Evolutionary conservation across 2,888 invertebrate genomes (phyloP).

Genomic region (Aphodius granarius): DNA sequence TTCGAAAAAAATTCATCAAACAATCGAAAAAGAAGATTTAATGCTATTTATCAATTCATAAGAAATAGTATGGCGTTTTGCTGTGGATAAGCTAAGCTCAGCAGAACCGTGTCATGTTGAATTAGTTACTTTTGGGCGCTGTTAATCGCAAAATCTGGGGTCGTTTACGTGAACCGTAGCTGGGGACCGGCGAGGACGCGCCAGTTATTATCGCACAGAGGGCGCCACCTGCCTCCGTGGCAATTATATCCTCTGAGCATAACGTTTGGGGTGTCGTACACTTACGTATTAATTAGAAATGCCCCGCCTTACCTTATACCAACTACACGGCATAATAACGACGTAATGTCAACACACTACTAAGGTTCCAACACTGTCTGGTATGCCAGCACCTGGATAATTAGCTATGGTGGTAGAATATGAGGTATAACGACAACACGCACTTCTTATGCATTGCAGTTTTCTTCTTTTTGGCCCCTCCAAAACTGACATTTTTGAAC

Average conservation of each 20-base stretch:
- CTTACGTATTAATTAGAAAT: neutral
- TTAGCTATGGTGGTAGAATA: too few species aligned
- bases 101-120: neutral
- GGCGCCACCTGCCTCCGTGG: neutral
- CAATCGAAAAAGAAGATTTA: neutral
- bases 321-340: neutral
- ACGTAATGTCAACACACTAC: neutral
- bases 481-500: too few species aligned
- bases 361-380: neutral
- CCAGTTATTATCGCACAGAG: neutral
- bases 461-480: too few species aligned
- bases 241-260: neutral
- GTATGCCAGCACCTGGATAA: too few species aligned
- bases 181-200: neutral
- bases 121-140: neutral
- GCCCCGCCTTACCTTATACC: neutral
- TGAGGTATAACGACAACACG: too few species aligned
- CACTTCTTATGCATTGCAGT: too few species aligned
- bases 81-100: neutral
- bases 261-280: neutral
- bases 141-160: neutral
- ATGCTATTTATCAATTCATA: neutral
- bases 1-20: too few species aligned
- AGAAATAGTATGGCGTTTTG: neutral
- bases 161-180: neutral